phyloP scores from a whole-genome alignment of 2,888 invertebrate species.

The Arenicola marina region DNA sequence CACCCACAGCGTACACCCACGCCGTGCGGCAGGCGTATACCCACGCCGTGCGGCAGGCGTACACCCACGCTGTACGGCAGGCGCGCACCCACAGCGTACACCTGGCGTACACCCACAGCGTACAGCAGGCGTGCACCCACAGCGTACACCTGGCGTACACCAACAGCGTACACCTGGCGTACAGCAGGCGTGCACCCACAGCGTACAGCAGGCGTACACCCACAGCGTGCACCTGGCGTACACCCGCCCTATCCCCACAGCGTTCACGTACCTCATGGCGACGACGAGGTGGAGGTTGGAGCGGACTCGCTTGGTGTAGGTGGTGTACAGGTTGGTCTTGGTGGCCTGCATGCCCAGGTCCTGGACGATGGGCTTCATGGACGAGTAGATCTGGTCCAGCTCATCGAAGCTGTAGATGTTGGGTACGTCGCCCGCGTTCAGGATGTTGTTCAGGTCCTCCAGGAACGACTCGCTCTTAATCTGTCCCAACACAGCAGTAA shows the following conservation, averaged over 20 bases:
- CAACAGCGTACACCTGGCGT: no score
- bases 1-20: no score
- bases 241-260: no score
- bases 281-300: constrained; percentile 61
- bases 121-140: no score
- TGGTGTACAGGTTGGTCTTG: constrained; percentile 68
- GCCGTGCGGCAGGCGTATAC: no score
- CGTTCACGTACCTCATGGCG: constrained; percentile 63
- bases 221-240: no score
- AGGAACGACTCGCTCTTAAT: constrained; percentile 62
- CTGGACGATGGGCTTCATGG: constrained; percentile 76
- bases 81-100: no score
- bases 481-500: constrained; percentile 40
- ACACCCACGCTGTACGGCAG: no score
- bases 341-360: constrained; percentile 76
- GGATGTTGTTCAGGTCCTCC: constrained; percentile 62
- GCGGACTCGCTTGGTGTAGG: constrained; percentile 59
- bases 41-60: no score
- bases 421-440: constrained; percentile 62
- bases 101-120: no score
- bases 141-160: no score
- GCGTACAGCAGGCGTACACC: not conserved
- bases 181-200: not conserved
- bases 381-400: constrained; percentile 69
- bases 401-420: constrained; percentile 62